These are phyloP conservation scores for Pararge aegeria DNA, from an alignment of 1,140 invertebrate genomes.

Conservation along the genomic window DNA sequence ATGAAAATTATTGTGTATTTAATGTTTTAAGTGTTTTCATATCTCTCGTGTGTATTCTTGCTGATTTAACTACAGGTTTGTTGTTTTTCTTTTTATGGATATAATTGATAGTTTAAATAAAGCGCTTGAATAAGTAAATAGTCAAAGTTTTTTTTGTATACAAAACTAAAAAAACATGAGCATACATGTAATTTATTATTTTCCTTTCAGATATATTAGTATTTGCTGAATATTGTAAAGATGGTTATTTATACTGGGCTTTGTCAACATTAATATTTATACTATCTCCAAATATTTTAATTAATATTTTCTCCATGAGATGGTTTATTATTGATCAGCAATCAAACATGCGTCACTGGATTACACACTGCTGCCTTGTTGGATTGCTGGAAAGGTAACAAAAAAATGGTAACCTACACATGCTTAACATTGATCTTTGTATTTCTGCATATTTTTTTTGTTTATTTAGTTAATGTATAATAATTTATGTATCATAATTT, in stretches of 20 bases:
- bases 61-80: conserved; percentile 70
- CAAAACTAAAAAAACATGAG: not conserved
- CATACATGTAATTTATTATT: too few relatives aligned
- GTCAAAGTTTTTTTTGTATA: conserved; percentile 7
- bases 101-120: not conserved
- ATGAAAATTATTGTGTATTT: conserved; percentile 70
- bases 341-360: conserved; percentile 55
- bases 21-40: conserved; percentile 74
- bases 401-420: not conserved
- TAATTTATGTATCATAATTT: too few relatives aligned
- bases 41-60: conserved; percentile 69
- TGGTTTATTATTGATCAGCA: conserved; percentile 64
- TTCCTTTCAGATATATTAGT: conserved; percentile 66
- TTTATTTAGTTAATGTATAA: too few relatives aligned
- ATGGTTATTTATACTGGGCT: conserved; percentile 63
- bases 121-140: too few relatives aligned
- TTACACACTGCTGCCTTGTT: conserved; percentile 60
- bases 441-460: not conserved
- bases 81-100: conserved; percentile 8
- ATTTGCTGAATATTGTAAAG: conserved; percentile 70
- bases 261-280: conserved; percentile 62
- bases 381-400: conserved; percentile 67
- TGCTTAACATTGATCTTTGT: not conserved
- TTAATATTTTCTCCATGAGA: conserved; percentile 69
- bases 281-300: conserved; percentile 60